Evolutionary conservation across 2,888 invertebrate species (phyloP).

Genomic region (Barypeithes pellucidus): DNA sequence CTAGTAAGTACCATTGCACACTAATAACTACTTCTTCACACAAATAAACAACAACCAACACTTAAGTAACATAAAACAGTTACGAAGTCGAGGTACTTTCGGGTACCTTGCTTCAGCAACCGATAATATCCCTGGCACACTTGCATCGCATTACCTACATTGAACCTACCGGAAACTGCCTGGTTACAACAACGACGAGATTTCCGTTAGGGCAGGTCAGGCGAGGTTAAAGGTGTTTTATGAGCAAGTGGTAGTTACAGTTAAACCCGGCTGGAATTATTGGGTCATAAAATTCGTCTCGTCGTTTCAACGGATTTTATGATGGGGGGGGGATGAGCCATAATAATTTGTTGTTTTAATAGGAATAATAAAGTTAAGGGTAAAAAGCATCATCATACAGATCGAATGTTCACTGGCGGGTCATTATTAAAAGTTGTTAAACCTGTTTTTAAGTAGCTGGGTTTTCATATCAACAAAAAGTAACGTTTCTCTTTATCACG

Average conservation of each 20-base stretch:
- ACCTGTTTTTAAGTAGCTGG: no score
- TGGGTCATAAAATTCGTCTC: conserved; percentile 6
- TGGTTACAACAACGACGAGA: background rate
- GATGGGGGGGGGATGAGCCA: background rate
- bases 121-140: conserved; percentile 12
- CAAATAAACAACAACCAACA: no score
- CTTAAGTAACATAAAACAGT: no score
- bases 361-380: no score
- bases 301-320: conserved; percentile 7
- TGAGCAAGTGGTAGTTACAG: conserved; percentile 25
- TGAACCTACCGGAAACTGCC: conserved; percentile 24
- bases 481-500: no score
- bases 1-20: no score
- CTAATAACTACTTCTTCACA: no score
- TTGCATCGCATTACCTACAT: conserved; percentile 19
- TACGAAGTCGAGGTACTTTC: no score
- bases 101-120: background rate
- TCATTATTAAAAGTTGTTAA: no score
- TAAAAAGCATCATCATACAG: no score
- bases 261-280: conserved; percentile 19
- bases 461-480: no score
- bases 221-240: conserved; percentile 30
- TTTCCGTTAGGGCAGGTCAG: conserved; percentile 39
- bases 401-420: no score
- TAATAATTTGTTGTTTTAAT: background rate